Conservation (phyloP, 2,797 vertebrate species). For the Podargus strigoides region DNA sequence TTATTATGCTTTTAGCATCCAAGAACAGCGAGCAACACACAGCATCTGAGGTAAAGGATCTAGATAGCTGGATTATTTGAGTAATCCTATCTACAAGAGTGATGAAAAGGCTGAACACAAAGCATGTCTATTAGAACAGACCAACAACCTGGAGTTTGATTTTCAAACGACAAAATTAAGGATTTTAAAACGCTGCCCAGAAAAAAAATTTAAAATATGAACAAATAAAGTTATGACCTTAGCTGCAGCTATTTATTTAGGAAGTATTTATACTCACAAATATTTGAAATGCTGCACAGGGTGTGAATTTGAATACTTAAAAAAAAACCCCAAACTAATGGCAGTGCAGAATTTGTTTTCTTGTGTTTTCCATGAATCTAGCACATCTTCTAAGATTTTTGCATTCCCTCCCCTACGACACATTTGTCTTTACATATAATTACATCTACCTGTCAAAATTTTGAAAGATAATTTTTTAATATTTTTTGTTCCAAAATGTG, state of each 20-base stretch:
- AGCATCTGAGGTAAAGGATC: not conserved
- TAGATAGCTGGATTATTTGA: constrained; percentile 36
- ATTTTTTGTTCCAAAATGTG: not conserved
- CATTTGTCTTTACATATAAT: not conserved
- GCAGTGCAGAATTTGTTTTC: not conserved
- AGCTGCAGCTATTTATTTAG: not conserved
- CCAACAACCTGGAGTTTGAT: not conserved
- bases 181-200: not conserved
- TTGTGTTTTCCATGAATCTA: not conserved
- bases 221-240: not conserved
- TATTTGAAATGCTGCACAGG: not conserved
- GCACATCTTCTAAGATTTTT: not conserved
- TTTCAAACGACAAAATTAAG: not conserved
- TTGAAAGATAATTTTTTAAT: not conserved
- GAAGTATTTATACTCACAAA: not conserved
- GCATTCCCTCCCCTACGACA: not conserved
- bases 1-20: constrained; percentile 3
- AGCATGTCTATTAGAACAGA: not conserved
- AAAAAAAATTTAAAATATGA: not conserved
- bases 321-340: not conserved
- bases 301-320: not conserved
- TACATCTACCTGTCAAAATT: not conserved
- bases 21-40: not conserved
- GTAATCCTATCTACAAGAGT: constrained; percentile 31
- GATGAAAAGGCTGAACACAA: constrained; percentile 53